phyloP scores from a whole-genome alignment of 2,113 vertebrate genomes.

The Callipepla squamata region DNA sequence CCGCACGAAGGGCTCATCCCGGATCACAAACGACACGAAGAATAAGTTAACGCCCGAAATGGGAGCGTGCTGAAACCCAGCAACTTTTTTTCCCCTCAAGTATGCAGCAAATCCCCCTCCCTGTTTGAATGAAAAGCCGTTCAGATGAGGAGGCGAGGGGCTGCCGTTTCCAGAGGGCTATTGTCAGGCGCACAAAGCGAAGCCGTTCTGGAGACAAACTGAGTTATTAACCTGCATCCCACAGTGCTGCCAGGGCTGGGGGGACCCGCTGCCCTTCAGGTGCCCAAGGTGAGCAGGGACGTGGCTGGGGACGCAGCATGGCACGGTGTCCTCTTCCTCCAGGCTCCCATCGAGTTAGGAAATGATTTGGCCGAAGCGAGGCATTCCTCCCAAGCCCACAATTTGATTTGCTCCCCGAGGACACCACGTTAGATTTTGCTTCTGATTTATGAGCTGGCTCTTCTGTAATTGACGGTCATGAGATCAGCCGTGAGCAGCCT shows the following conservation, averaged over 20 bases:
- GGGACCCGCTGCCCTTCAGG: neutral
- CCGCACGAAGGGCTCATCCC: neutral
- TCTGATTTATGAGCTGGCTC: conserved; percentile 40
- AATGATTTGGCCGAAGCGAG: conserved; percentile 42
- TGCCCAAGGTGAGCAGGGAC: rapidly evolving
- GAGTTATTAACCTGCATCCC: conserved; percentile 58
- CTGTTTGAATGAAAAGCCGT: conserved; percentile 70
- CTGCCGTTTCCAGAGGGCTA: conserved; percentile 53
- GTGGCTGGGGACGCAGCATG: neutral
- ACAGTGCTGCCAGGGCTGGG: neutral
- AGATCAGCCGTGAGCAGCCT: neutral
- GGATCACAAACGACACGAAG: conserved; percentile 2
- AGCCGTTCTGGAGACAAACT: conserved; percentile 50
- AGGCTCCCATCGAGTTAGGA: neutral
- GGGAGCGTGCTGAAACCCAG: neutral
- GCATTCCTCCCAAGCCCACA: conserved; percentile 54
- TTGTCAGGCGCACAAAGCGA: conserved; percentile 61
- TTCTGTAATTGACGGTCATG: neutral
- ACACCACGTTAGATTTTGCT: conserved; percentile 7
- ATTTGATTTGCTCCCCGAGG: conserved; percentile 51
- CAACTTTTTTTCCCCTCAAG: neutral
- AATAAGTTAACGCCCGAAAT: neutral
- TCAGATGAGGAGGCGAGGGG: conserved; percentile 61
- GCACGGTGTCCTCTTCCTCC: neutral
- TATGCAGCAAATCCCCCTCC: conserved; percentile 47